Conservation (phyloP, 2,797 vertebrate species). For the Myotis daubentonii region DNA sequence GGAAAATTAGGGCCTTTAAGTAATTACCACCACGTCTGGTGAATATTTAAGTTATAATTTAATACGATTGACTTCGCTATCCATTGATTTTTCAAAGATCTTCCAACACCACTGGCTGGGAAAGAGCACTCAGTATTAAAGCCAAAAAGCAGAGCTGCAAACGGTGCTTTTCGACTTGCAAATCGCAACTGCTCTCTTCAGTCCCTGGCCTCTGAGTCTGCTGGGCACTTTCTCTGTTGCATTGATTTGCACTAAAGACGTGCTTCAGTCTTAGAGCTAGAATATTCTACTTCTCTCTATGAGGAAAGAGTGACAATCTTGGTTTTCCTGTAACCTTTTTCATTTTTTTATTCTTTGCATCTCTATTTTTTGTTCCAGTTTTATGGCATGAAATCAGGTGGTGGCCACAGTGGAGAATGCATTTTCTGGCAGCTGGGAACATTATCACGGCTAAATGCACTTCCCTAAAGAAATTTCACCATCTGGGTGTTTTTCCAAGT, state of each 20-base stretch:
- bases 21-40: neutral
- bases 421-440: constrained; percentile 62
- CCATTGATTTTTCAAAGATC: constrained; percentile 24
- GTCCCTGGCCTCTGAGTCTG: neutral
- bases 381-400: constrained; percentile 56
- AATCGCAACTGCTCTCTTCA: neutral
- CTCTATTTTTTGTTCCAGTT: neutral
- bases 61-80: neutral
- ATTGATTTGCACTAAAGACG: constrained; percentile 24
- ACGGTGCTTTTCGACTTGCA: neutral
- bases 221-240: neutral
- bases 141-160: neutral
- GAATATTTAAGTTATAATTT: constrained; percentile 15
- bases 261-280: neutral
- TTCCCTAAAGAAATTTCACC: constrained; percentile 57
- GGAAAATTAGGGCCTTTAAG: constrained; percentile 31
- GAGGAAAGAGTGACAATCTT: neutral
- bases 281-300: neutral
- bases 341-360: neutral
- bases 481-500: constrained; percentile 67
- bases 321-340: constrained; percentile 24
- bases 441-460: neutral
- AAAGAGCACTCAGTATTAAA: neutral
- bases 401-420: constrained; percentile 47
- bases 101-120: neutral